Evolutionary conservation across 2,888 invertebrate species (phyloP), one percentile per base, ranked within the genome.

Genomic region (Cybosia mesomella): DNA sequence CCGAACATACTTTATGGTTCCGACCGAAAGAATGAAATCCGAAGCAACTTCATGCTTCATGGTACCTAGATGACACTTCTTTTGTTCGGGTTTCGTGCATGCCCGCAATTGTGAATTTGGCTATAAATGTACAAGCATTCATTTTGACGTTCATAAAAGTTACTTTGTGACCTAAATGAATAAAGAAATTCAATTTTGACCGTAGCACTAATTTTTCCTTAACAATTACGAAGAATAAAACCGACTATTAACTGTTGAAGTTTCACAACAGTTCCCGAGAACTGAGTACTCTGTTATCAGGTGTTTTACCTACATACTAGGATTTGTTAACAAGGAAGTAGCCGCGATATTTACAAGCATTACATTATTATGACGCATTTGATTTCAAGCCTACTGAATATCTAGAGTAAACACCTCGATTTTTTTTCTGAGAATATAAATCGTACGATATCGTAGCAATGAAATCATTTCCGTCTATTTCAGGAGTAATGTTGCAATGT

Each of bases 161-260:
- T 49, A 28, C 28, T 28, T 28, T 28, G 28, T 28, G 28, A 28
- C 28, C 5, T 28, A 28, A 49, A 49, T 18, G 1, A 49, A 15
- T 49, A 1, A 13, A 5, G 15, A 49, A 18, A 4, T 49, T 18
- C 4, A 5, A 55, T 22, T 22, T 21, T 24, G 22, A 55, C 5
- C 10, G n/a, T 5, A 18, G 10, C 1, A 7, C 34, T 32, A 5
- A 36, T 13, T 61, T 64, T 65, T 64, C 68, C 64, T 65, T 24
- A 65, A 58, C n/a, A n/a, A n/a, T 55, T 68, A 64, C 68, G 34
- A 55, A 59, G 64, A 68, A 68, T 13, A 13, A 59, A 34, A 18
- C 11, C 22, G 36, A 55, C 28, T 36, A 57, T 68, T 54, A 32
- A 21, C 21, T 15, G 28, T 18, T 36, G 64, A 22, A 64, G 57